Evolutionary conservation across 2,797 vertebrate species (phyloP), one percentile per base, ranked within the genome.

Genomic region (Schizopygopsis malacanthus): DNA sequence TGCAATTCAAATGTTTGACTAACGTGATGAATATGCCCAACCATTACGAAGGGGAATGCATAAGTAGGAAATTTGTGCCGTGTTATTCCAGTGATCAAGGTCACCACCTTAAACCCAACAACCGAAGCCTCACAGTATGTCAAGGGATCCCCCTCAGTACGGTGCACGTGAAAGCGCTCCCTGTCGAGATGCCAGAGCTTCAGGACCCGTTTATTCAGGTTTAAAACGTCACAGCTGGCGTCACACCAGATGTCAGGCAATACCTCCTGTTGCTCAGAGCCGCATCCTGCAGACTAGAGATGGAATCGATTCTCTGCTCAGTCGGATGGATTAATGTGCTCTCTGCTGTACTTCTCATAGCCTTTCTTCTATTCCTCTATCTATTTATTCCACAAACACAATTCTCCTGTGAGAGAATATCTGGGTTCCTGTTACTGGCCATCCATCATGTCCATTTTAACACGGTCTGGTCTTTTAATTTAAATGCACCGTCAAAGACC

Each of bases 221-320:
- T 71, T 70, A 78, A 78, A 82, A 85, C 87, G 87, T 85, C 87
- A 85, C 79, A 63, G 72, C 77, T 76, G 75, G 65, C 76, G 73
- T 82, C 82, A 79, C 69, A 84, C 80, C 79, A 63, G 54, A 83
- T 65, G 61, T 82, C 73, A 85, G 59, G 69, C 54, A 50, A 80
- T 56, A 75, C 50, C 69, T 87, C 79, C 85, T 78, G 75, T 77
- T 78, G 71, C 71, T 84, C 77, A 54, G 79, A 82, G 70, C 63
- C 52, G 86, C 88, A 70, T 54, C 81, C 83, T 82, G 80, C 85
- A 28, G 85, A 87, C 85, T 75, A 81, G 73, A 78, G 85, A 85
- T 72, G 72, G 82, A 87, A 87, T 79, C 78, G 75, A 81, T 81
- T 82, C 71, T 76, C 86, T 81, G 76, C 83, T 73, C 37, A 67